Conservation (phyloP, 2,888 invertebrate genomes). For the Meteorus colon region DNA sequence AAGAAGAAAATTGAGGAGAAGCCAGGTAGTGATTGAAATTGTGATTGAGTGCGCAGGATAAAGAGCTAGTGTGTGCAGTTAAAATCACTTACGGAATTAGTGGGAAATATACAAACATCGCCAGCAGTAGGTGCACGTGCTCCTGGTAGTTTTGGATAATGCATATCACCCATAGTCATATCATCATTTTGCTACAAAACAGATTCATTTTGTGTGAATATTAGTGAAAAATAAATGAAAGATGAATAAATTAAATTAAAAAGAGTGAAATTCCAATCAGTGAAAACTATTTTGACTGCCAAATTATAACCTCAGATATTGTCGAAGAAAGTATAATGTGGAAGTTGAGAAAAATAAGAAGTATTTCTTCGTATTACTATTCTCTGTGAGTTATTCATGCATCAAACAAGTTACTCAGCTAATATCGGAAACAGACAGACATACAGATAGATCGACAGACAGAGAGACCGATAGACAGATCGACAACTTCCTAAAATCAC, state of each 20-base stretch:
- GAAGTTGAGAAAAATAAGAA: not conserved
- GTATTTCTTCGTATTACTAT: not conserved
- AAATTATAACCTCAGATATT: not conserved
- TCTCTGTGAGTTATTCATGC: not conserved
- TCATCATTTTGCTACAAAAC: constrained; percentile 80
- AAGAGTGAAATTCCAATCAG: too few relatives aligned
- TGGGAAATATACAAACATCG: constrained; percentile 75
- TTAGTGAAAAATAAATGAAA: constrained; percentile 36
- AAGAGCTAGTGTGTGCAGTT: constrained; percentile 22
- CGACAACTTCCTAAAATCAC: constrained; percentile 13
- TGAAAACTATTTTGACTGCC: too few relatives aligned
- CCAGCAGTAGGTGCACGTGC: constrained; percentile 74
- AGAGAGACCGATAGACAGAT: not conserved
- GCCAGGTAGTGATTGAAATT: not conserved
- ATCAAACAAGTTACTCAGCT: constrained; percentile 3
- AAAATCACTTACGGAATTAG: constrained; percentile 69
- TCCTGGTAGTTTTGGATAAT: constrained; percentile 78
- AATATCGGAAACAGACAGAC: constrained; percentile 9
- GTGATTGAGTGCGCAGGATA: not conserved
- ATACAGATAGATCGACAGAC: constrained; percentile 15
- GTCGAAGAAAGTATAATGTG: not conserved
- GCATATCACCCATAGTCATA: constrained; percentile 83
- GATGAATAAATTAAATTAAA: too few relatives aligned
- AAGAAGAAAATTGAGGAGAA: not conserved
- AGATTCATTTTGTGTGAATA: constrained; percentile 42